Percentiles rank a stretch among this genome's conserved stretches.
Conservation (phyloP, 1,140 invertebrate species). For the Dendrolimus kikuchii region DNA sequence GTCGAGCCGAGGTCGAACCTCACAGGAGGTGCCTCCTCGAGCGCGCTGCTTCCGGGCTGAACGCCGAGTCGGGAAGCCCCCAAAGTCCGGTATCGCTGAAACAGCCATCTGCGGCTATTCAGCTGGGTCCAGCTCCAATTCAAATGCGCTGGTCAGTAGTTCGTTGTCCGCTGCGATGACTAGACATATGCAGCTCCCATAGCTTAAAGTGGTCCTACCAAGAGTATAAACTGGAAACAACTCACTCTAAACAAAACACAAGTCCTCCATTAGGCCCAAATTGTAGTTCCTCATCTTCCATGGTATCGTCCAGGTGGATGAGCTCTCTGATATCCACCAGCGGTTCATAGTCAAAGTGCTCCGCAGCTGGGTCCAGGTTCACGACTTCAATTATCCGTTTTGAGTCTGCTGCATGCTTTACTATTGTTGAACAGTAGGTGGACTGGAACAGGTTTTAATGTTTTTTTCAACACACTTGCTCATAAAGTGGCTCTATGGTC, state of each 20-base stretch:
- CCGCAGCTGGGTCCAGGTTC: constrained; percentile 98
- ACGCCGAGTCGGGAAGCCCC: no score
- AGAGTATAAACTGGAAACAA: constrained; percentile 18
- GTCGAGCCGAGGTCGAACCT: no score
- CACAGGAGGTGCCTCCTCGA: no score
- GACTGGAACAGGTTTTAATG: constrained; percentile 75
- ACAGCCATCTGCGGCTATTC: no score
- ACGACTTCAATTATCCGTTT: constrained; percentile 88
- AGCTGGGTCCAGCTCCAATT: no score
- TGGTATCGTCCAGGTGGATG: constrained; percentile 95
- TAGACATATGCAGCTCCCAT: no score
- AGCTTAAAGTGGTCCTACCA: background rate
- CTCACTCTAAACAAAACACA: constrained; percentile 96
- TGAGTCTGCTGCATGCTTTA: constrained; percentile 84
- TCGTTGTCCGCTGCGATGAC: no score
- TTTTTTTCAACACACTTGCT: no score
- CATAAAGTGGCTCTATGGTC: no score
- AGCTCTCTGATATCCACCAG: constrained; percentile 93
- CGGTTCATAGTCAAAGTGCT: constrained; percentile 94
- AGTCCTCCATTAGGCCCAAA: constrained; percentile 98
- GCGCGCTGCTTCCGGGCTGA: no score
- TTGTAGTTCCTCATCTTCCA: constrained; percentile 95
- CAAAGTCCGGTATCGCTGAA: no score
- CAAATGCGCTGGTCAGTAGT: no score
- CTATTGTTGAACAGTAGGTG: constrained; percentile 94